phyloP scores from a whole-genome alignment of 2,797 vertebrate genomes.

The Luscinia luscinia region DNA sequence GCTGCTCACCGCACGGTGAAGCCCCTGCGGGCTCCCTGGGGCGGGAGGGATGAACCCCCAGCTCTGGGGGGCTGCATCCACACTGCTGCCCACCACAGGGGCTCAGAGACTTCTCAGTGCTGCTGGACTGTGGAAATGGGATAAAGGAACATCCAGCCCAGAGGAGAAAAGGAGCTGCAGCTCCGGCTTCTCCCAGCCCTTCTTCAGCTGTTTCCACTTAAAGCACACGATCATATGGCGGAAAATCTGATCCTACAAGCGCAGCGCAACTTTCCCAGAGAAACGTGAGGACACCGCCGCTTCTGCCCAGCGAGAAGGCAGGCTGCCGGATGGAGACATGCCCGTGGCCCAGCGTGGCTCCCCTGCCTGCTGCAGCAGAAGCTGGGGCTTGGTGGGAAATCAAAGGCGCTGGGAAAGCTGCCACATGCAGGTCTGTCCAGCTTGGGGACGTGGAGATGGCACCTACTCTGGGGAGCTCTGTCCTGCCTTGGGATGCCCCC shows the following conservation, averaged over 20 bases:
- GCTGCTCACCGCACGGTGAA: neutral
- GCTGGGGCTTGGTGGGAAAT: neutral
- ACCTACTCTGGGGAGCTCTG: neutral
- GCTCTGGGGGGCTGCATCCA: neutral
- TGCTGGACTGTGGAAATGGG: neutral
- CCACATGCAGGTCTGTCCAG: neutral
- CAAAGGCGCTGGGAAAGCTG: neutral
- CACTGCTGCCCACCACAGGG: accelerated
- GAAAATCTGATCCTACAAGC: conserved; percentile 51
- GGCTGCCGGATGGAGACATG: conserved; percentile 50
- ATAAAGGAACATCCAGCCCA: neutral
- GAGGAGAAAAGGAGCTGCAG: conserved; percentile 36
- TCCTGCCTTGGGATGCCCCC: neutral
- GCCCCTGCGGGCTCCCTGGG: neutral
- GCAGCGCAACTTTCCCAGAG: conserved; percentile 5
- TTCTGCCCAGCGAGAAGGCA: neutral
- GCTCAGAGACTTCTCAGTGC: accelerated
- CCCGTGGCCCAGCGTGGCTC: neutral
- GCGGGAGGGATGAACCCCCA: neutral
- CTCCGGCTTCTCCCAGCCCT: conserved; percentile 38
- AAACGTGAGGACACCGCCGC: neutral
- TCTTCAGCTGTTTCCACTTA: conserved; percentile 74
- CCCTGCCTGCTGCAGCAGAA: neutral
- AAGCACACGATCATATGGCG: conserved; percentile 34
- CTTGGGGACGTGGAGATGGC: accelerated